phyloP scores from a whole-genome alignment of 2,888 invertebrate species.

The Pseudoips prasinana region DNA sequence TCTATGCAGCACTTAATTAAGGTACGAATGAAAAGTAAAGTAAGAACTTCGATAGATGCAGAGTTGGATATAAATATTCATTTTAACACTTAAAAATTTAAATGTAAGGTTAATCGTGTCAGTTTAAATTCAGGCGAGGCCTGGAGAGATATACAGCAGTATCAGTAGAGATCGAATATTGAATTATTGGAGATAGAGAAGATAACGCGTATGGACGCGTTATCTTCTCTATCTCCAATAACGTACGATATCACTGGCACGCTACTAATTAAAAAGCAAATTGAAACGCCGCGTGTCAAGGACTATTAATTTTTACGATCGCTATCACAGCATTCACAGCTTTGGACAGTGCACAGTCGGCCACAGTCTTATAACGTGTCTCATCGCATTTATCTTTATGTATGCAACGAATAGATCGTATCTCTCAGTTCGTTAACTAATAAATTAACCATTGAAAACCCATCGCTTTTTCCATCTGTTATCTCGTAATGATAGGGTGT shows the following conservation, averaged over 20 bases:
- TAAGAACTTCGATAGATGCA: slow-evolving; percentile 3
- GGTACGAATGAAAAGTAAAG: too few relatives aligned
- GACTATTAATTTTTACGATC: slow-evolving; percentile 72
- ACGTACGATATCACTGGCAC: slow-evolving; percentile 31
- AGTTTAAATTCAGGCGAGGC: slow-evolving; percentile 27
- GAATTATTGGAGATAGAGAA: too few relatives aligned
- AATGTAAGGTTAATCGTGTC: slow-evolving; percentile 32
- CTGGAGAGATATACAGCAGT: slow-evolving; percentile 19
- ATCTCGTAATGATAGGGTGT: slow-evolving; percentile 37
- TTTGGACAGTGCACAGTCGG: slow-evolving; percentile 23
- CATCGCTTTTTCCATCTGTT: slow-evolving; percentile 38
- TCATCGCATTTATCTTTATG: slow-evolving; percentile 56
- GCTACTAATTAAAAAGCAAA: slow-evolving; percentile 66
- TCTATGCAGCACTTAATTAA: too few relatives aligned
- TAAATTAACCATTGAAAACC: slow-evolving; percentile 61
- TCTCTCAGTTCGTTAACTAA: slow-evolving; percentile 50
- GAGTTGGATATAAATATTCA: slow-evolving; percentile 31
- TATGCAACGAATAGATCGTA: slow-evolving; percentile 58
- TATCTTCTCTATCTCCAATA: slow-evolving; percentile 35
- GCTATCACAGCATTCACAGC: slow-evolving; percentile 44
- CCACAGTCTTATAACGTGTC: slow-evolving; percentile 45
- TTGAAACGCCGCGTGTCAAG: slow-evolving; percentile 62
- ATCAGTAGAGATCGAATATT: slow-evolving; percentile 34
- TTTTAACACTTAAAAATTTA: slow-evolving; percentile 34
- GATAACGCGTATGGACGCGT: too few relatives aligned